A percentile compares a stretch with the other conserved stretches of the same genome.
phyloP scores from a whole-genome alignment of 2,797 vertebrate species.

The Phoeniculus purpureus region DNA sequence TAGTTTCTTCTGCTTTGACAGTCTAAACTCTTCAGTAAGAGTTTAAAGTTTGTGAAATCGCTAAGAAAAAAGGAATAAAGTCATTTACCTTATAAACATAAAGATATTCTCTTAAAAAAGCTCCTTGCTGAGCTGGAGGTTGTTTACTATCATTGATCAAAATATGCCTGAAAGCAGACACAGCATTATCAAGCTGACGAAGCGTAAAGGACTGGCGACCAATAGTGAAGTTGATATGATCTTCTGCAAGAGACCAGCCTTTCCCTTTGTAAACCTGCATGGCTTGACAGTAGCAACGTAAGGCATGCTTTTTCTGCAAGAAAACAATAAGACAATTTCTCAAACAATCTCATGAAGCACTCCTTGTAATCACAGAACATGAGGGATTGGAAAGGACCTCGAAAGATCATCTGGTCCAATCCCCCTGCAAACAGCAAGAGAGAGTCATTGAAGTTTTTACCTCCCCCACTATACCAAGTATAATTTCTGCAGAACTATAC shows the following conservation, averaged over 20 bases:
- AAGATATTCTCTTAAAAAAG: conserved; percentile 96
- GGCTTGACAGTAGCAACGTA: conserved; percentile 97
- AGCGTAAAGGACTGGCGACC: conserved; percentile 96
- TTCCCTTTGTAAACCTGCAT: conserved; percentile 98
- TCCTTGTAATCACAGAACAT: too few relatives aligned
- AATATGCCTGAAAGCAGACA: conserved; percentile 93
- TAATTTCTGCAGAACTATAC: neutral
- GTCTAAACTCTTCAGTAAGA: neutral
- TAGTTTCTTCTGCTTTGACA: neutral
- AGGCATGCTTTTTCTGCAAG: conserved; percentile 89
- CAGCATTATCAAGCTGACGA: conserved; percentile 88
- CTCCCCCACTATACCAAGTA: accelerated
- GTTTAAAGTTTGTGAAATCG: neutral
- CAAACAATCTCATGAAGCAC: neutral
- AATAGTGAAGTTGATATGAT: conserved; percentile 98
- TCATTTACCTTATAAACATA: conserved; percentile 91
- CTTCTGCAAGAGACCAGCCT: conserved; percentile 96
- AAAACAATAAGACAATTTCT: neutral
- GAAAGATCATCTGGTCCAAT: too few relatives aligned
- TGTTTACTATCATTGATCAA: conserved; percentile 95
- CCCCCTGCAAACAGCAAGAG: neutral
- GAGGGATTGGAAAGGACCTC: too few relatives aligned
- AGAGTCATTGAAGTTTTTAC: neutral
- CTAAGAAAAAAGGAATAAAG: neutral
- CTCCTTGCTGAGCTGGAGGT: conserved; percentile 90